Conservation (phyloP, 2,888 invertebrate genomes). For the Dioctria linearis region DNA sequence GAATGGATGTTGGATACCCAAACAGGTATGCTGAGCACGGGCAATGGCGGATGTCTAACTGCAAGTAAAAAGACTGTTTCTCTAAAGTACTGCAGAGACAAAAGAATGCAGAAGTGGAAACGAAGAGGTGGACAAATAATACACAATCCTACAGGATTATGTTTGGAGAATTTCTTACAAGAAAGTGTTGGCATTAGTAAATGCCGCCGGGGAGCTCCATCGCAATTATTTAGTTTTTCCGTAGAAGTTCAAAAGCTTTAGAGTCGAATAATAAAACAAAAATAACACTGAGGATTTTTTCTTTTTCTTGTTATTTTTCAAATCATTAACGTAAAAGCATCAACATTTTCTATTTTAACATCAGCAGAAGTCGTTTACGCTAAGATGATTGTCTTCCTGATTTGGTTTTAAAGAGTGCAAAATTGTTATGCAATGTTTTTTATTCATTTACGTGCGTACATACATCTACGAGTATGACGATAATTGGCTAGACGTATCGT, state of each 20-base stretch:
- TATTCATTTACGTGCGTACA: too few relatives aligned
- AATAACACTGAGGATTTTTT: too few relatives aligned
- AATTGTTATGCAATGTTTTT: too few relatives aligned
- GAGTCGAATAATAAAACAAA: not conserved
- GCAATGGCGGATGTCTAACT: conserved; percentile 62
- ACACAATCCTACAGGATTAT: conserved; percentile 64
- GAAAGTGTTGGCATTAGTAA: conserved; percentile 64
- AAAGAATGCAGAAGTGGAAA: conserved; percentile 64
- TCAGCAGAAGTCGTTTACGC: too few relatives aligned
- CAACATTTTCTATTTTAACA: too few relatives aligned
- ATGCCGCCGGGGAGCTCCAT: conserved; percentile 65
- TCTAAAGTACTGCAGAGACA: conserved; percentile 37
- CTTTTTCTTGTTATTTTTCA: too few relatives aligned
- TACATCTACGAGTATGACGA: too few relatives aligned
- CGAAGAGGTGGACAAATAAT: conserved; percentile 65
- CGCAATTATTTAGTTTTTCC: conserved; percentile 69
- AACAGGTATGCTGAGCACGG: conserved; percentile 61
- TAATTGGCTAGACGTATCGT: too few relatives aligned
- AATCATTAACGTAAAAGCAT: too few relatives aligned
- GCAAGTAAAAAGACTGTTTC: conserved; percentile 55
- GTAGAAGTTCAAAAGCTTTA: conserved; percentile 65
- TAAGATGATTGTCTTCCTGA: too few relatives aligned
- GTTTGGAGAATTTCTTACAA: conserved; percentile 66
- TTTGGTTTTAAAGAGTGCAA: too few relatives aligned
- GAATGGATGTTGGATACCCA: conserved; percentile 65